Base-by-base conservation (phyloP, 2,888 invertebrate genomes). In the Syrphus vitripennis region DNA sequence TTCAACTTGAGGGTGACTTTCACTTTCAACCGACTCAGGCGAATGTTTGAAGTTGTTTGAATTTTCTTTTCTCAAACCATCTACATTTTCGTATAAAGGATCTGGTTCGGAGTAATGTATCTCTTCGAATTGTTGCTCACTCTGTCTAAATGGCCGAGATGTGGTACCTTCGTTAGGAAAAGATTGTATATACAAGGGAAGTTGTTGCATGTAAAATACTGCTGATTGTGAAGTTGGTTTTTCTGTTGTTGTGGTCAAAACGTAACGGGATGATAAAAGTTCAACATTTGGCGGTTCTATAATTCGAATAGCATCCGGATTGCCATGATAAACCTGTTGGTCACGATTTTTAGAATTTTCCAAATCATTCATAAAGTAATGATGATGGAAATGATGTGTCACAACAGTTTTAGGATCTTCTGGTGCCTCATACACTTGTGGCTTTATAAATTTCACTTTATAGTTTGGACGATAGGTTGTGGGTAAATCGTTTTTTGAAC, bases 31-130 rank as follows among this genome's bases (percentile, higher is more conserved):
- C 0, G 59, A 40, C 5, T 72, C 67, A 4, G 67, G 37, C n/a
- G 16, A 72, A 34, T 40, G 34, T 14, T 10, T 67, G 16, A 4
- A 31, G 10, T 21, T 31, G 76, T 90, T 88, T 29, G 42, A 29
- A 29, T 42, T 9, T 4, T 40, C 14, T 4, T 40, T 24, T 10
- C 4, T n/a, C n/a, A 9, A 4, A 24, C 5, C 16, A 10, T 90
- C 88, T 2, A 83, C 4, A 53, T 89, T 88, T 42, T 88, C 86
- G 83, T 93, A 93, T 42, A 93, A 89, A 5, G 94, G 93, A 91
- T 94, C 94, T 24, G 92, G 92, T 87, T 94, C 93, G 0, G 94
- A 94, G 88, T 92, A 94, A 61, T 91, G 91, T 6, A 88, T 86
- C 0, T 90, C 90, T 88, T 92, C 92, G 31, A 90, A 88, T 4